These are phyloP conservation scores for Mycetomoellerius zeteki DNA, from an alignment of 1,140 invertebrate species.

Conservation along the genomic window DNA sequence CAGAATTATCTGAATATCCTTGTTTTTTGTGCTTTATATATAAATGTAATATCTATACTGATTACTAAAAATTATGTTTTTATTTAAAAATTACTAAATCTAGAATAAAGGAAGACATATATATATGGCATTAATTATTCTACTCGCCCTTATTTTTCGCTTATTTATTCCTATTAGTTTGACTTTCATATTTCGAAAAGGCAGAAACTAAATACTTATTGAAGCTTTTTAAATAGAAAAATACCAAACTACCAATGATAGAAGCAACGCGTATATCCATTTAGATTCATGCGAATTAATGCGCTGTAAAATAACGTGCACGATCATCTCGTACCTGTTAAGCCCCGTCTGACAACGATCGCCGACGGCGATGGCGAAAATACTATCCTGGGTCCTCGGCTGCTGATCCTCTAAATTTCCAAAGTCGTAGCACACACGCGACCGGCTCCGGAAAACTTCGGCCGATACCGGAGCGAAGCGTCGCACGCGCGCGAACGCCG, in stretches of 20 bases:
- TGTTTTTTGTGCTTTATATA: not conserved
- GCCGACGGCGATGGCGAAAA: slow-evolving; percentile 16
- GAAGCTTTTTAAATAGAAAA: slow-evolving; percentile 2
- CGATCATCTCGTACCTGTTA: slow-evolving; percentile 20
- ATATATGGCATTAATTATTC: not conserved
- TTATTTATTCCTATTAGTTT: not conserved
- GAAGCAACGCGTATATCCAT: not conserved
- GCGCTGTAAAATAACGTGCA: not conserved
- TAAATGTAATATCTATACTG: not conserved
- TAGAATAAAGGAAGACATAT: not conserved
- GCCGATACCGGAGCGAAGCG: slow-evolving; percentile 4
- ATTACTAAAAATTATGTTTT: not conserved
- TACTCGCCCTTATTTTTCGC: not conserved
- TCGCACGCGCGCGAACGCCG: slow-evolving; percentile 32
- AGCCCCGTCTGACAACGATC: slow-evolving; percentile 18
- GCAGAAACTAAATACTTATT: not conserved
- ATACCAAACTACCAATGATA: not conserved
- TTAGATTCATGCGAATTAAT: not conserved
- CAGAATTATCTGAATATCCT: not conserved
- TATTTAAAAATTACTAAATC: not conserved
- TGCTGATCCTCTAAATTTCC: not conserved
- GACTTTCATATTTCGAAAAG: not conserved
- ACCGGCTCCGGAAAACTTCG: not conserved
- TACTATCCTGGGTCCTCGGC: slow-evolving; percentile 16
- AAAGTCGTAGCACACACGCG: slow-evolving; percentile 44